Percentiles rank a stretch among this genome's conserved stretches.
These are phyloP conservation scores for Onychostoma macrolepis DNA, from an alignment of 2,113 vertebrate species.

Conservation along the genomic window DNA sequence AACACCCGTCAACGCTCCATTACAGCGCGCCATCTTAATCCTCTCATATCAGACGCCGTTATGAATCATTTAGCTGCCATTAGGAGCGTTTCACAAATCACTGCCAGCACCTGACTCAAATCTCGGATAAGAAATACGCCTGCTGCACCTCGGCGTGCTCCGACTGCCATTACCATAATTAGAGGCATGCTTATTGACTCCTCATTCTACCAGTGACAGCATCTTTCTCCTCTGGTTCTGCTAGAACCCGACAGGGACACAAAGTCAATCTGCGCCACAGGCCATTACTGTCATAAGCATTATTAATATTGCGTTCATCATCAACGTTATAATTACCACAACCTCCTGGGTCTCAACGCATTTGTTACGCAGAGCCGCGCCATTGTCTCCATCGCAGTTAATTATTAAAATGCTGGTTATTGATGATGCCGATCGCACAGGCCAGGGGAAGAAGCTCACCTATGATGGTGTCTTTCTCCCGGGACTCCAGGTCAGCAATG, in stretches of 20 bases:
- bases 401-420: constrained; percentile 50
- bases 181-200: constrained; percentile 57
- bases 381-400: constrained; percentile 46
- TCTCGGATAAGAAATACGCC: constrained; percentile 45
- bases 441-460: constrained; percentile 74
- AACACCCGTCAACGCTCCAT: constrained; percentile 26
- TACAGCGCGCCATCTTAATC: constrained; percentile 19
- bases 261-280: constrained; percentile 65
- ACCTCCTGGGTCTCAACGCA: constrained; percentile 49
- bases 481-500: constrained; percentile 85
- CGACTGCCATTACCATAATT: constrained; percentile 62
- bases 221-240: constrained; percentile 55
- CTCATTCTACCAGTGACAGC: constrained; percentile 60
- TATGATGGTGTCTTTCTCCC: constrained; percentile 85
- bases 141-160: constrained; percentile 30
- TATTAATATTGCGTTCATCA: constrained; percentile 67
- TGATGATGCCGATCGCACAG: background rate
- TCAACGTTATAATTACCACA: constrained; percentile 61
- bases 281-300: constrained; percentile 64
- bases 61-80: constrained; percentile 54
- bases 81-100: constrained; percentile 44
- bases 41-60: constrained; percentile 36
- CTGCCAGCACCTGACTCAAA: constrained; percentile 28
- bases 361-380: constrained; percentile 11
- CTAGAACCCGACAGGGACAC: constrained; percentile 34